A percentile compares a stretch with the other conserved stretches of the same genome.
Evolutionary conservation across 2,888 invertebrate genomes (phyloP).

Genomic region (Lymantria monacha): DNA sequence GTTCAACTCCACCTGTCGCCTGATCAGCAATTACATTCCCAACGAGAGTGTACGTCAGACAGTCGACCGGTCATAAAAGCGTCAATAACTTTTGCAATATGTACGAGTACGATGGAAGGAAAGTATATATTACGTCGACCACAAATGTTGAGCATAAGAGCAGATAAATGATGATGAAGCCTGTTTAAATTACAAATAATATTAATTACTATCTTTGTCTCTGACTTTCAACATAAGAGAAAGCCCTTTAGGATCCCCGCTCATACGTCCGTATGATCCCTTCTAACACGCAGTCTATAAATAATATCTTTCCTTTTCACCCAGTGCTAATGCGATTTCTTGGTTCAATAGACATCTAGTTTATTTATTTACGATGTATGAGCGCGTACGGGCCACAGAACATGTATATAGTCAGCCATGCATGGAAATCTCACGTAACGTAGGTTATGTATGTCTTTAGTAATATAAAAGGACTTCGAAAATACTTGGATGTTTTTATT

Average conservation of each 20-base stretch:
- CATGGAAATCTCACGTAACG: conserved; percentile 13
- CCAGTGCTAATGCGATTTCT: conserved; percentile 39
- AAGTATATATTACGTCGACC: too few relatives aligned
- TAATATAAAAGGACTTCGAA: neutral
- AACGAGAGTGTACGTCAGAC: too few relatives aligned
- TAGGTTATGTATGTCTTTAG: conserved; percentile 10
- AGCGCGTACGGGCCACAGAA: conserved; percentile 30
- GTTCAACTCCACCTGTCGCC: too few relatives aligned
- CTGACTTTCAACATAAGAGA: neutral
- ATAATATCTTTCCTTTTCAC: conserved; percentile 37
- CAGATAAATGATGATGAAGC: too few relatives aligned
- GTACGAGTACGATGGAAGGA: too few relatives aligned
- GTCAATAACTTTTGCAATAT: too few relatives aligned
- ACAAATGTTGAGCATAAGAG: too few relatives aligned
- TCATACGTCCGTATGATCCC: conserved; percentile 16
- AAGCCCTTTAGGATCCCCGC: conserved; percentile 3
- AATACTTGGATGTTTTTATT: neutral
- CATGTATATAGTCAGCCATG: conserved; percentile 11
- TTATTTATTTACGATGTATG: conserved; percentile 33
- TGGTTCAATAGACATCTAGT: conserved; percentile 48
- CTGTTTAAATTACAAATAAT: too few relatives aligned
- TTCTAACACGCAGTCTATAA: conserved; percentile 29
- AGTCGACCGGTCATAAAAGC: too few relatives aligned
- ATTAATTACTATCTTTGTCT: neutral
- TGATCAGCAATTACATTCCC: too few relatives aligned